Base-by-base conservation (phyloP, 2,113 vertebrate species). In the Phalacrocorax carbo region DNA sequence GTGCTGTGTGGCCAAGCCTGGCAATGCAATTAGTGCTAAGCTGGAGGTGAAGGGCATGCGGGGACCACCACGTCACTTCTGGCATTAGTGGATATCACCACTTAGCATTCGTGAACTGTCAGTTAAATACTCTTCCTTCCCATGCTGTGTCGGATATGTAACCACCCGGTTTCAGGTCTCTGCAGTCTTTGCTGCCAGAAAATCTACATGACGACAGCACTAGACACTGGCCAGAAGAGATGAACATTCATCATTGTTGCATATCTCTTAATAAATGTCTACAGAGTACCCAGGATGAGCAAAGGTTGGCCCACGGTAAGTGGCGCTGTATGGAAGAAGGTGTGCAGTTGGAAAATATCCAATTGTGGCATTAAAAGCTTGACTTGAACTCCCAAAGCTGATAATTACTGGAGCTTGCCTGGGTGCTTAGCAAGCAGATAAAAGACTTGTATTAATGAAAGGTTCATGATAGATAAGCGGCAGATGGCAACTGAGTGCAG, bases 201-300 rank as follows among this genome's bases (percentile, higher is more conserved):
- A n/a, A 80, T 15, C 29, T 32, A 11, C 27, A 5, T 3, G 2
- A 30, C 34, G 58, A 38, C 0, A 0, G 58, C 7, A 11, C 42
- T 42, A 71, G 30, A 30, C 0, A 0, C 76, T 52, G 54, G 58
- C 51, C n/a, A 57, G 66, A n/a, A 52, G 64, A 81, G 55, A 46
- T 1, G 4, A 62, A 16, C 16, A 3, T 38, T 86, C 30, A 25
- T 22, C 5, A 0, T 11, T 27, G 40, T 8, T 82, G 38, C 17
- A 2, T 9, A 48, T 32, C n/a, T 68, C 73, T 70, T 36, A 76
- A 58, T 64, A 71, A 79, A 72, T 10, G 2, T 20, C 66, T 72
- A 9, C 5, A 42, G n/a, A 34, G 22, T 1, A 19, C 13, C 60
- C 2, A 22, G 21, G 12, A 44, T 22, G 61, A 77, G 27, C 70